Base-by-base conservation (phyloP, 1,140 invertebrate genomes). In the Halesus radiatus region DNA sequence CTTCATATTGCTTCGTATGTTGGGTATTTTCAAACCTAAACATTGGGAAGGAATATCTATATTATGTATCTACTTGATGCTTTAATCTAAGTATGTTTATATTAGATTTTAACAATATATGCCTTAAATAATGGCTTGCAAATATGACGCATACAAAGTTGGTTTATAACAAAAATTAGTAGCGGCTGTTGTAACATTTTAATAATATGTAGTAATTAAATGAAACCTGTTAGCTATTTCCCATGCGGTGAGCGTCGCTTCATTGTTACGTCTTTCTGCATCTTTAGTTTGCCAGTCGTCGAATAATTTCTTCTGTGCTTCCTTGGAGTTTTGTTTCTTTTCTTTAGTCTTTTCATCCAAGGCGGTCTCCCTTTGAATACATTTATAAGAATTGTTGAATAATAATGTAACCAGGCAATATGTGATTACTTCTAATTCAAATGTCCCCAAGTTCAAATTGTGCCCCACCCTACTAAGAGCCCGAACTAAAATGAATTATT, bases 21-120 rank as follows among this genome's bases (percentile, higher is more conserved):
- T 89, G 86, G 1, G 79, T 83, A 78, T 90, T 90, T 81, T 89
- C 87, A 56, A 87, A 87, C 72, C 89, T 90, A 75, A 73, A 81
- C 62, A 72, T 32, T 68, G 22, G 15, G 29, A 54, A 45, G 37
- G 37, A 45, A 45, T 13, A 45, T 45, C 37, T 13, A 8, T 45
- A 13, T 45, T 37, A 37, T 8, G 3, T 37, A 37, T 8, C 32
- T 37, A 37, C 32, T 29, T 29, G 5, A 29, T 29, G 26, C 5
- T 29, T 29, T 29, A 2, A 5, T 2, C 26, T 29, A 29, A 5
- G 5, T 29, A 29, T 5, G n/a, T n/a, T n/a, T n/a, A 29, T 3
- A 29, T 5, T 29, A 29, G 26, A 3, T 29, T 3, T 29, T 29
- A 29, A 29, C 26, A 29, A 29, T 29, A 29, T 3, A 29, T 2